These are phyloP conservation scores for Smittia sp. DNA, from an alignment of 2,888 invertebrate species.

Conservation along the genomic window DNA sequence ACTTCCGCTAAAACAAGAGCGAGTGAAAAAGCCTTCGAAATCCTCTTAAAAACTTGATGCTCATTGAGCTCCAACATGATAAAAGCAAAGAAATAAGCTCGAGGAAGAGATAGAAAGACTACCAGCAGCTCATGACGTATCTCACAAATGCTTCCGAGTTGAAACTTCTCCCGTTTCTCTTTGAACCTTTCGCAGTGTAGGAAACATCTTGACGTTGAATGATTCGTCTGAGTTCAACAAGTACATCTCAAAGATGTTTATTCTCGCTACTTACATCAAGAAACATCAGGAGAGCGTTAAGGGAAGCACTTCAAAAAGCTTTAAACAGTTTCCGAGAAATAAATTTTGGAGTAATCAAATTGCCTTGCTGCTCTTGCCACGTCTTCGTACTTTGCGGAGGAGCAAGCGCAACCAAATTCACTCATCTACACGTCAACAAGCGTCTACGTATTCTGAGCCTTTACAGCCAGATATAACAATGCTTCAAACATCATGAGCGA, in stretches of 20 bases:
- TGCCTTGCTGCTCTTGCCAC: neutral
- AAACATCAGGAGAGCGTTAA: neutral
- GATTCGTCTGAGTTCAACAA: constrained; percentile 11
- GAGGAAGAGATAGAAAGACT: neutral
- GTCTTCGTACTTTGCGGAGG: no score
- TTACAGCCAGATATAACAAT: neutral
- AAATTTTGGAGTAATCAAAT: neutral
- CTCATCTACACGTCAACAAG: no score
- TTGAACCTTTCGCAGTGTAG: neutral
- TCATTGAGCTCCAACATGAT: neutral
- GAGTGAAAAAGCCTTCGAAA: neutral
- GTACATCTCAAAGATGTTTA: constrained; percentile 4
- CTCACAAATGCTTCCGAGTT: neutral
- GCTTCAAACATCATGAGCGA: neutral
- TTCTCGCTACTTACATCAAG: neutral
- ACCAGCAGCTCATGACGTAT: neutral
- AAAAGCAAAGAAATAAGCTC: neutral
- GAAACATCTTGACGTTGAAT: constrained; percentile 6
- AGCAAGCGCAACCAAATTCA: no score
- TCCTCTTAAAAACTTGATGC: neutral
- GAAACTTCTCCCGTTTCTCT: neutral
- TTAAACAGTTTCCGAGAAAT: neutral
- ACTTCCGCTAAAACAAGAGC: no score
- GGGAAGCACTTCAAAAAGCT: neutral
- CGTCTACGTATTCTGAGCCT: no score